Base-by-base conservation (phyloP, 1,140 invertebrate species). In the Drosophila seguyi region DNA sequence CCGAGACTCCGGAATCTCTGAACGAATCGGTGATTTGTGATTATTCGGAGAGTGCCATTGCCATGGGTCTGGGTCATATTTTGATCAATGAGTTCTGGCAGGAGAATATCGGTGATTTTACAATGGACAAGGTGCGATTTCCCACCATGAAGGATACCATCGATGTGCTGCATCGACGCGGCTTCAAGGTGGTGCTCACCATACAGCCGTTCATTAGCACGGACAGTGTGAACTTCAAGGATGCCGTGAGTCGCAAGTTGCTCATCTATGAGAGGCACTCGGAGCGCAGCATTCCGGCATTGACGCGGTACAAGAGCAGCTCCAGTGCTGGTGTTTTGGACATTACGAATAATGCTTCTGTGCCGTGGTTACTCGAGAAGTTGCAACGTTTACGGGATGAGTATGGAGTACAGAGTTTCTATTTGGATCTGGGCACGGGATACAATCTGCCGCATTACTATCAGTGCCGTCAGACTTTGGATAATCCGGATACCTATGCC, bases 361-460 rank as follows among this genome's bases (percentile, higher is more conserved):
- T 96, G 2, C 95, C 96, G 0, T 99, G 98, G 98, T 94, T 98
- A 20, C 91, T 96, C 5, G 93, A 94, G 27, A 96, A 97, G 90
- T 92, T 99, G 2, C 94, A 96, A 72, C 92, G 93, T 2, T 93
- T 99, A 0, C 94, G 95, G 27, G 94, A 95, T 3, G 95, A 95
- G 36, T 97, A 97, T 71, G 94, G 96, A 31, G 96, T 99, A 8
- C 96, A 98, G 84, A 96, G 97, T 1, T 98, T 98, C 91, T 98
- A 97, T 79, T 94, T 99, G 47, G 98, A 99, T 86, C 94, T 98
- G 27, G 98, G 98, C 0, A 97, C 97, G 5, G 96, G 97, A 0
- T 96, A 96, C 48, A 97, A 97, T 80, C 95, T 99, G 93, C 98
- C 98, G 0, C 95, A 96, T 73, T 97, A 97, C 90, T 98, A 97